Base-by-base conservation (phyloP, 2,888 invertebrate genomes). In the Drosophila kambysellisi region DNA sequence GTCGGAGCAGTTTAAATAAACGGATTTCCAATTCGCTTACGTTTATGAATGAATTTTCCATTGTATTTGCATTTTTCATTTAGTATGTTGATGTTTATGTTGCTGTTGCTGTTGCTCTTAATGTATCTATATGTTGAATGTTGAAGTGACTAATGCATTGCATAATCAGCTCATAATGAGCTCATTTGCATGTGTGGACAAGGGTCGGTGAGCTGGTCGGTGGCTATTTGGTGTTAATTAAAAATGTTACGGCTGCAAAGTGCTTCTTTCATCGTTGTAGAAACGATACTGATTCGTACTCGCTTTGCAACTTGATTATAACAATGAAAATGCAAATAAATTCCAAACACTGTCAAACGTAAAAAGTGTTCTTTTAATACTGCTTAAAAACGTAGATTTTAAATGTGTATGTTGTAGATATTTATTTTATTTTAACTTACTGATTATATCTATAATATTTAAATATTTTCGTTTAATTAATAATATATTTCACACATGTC, bases 31-130 rank as follows among this genome's bases (percentile, higher is more conserved):
- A 82, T 82, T 86, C 86, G 70, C 82, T 88, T 80, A 69, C 58
- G 80, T 86, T 86, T 82, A 88, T 86, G 86, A 88, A 85, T 86
- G 85, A 88, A 82, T 85, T 79, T 82, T 83, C 83, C 74, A 53
- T 74, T 72, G 72, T 72, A 65, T 57, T 61, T 70, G 17, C 25
- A 39, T 48, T 63, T 69, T 70, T 30, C 56, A 64, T 62, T 73
- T 70, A 43, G 53, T n/a, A 20, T 63, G 29, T 81, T 70, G 39
- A 52, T 29, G 25, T n/a, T 4, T 41, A n/a, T 43, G n/a, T 35
- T 30, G 48, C 37, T 53, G 43, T 57, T 39, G 41, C 51, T 53
- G 43, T 57, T 39, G 41, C 51, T 35, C 12, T 35, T 33, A 17
- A 29, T 30, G 25, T n/a, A 25, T 35, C 25, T 25, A 2, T 25